phyloP scores from a whole-genome alignment of 2,113 vertebrate genomes.

The Hippocampus guttulatus region DNA sequence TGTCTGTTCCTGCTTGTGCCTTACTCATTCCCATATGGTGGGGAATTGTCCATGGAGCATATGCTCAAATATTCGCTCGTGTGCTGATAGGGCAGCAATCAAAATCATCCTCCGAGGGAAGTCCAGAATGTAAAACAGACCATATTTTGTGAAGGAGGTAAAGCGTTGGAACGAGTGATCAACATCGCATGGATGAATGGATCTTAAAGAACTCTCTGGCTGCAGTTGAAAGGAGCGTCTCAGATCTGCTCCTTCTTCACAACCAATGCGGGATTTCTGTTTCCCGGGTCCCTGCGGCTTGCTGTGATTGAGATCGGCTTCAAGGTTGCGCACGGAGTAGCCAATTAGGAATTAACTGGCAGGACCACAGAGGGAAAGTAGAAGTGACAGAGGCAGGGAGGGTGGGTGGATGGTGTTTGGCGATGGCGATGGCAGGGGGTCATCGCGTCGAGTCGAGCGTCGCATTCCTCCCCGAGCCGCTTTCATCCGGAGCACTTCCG shows the following conservation, averaged over 20 bases:
- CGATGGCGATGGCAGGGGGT: slow-evolving; percentile 20
- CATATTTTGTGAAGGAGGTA: not conserved
- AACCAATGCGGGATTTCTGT: slow-evolving; percentile 22
- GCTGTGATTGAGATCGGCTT: slow-evolving; percentile 47
- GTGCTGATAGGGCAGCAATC: slow-evolving; percentile 28
- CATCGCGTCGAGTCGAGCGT: slow-evolving; percentile 50
- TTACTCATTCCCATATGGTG: slow-evolving; percentile 27
- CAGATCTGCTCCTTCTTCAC: slow-evolving; percentile 8
- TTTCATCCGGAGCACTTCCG: slow-evolving; percentile 59
- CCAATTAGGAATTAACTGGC: slow-evolving; percentile 57
- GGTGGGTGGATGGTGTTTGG: not conserved
- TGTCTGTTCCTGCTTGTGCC: slow-evolving; percentile 17
- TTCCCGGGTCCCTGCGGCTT: slow-evolving; percentile 5
- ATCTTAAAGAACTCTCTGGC: slow-evolving; percentile 12
- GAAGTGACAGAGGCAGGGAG: slow-evolving; percentile 20
- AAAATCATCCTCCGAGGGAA: slow-evolving; percentile 16
- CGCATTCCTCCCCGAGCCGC: slow-evolving; percentile 51
- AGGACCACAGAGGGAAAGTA: slow-evolving; percentile 39
- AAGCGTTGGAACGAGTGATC: slow-evolving; percentile 5
- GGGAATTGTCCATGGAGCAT: slow-evolving; percentile 20
- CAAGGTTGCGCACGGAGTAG: slow-evolving; percentile 42
- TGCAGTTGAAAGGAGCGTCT: slow-evolving; percentile 4
- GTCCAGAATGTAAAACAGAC: slow-evolving; percentile 14
- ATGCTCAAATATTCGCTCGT: slow-evolving; percentile 25
- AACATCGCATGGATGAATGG: slow-evolving; percentile 10